A percentile compares a stretch with the other conserved stretches of the same genome.
These are phyloP conservation scores for Corythornis vintsioides DNA, from an alignment of 2,113 vertebrate species.

Conservation along the genomic window DNA sequence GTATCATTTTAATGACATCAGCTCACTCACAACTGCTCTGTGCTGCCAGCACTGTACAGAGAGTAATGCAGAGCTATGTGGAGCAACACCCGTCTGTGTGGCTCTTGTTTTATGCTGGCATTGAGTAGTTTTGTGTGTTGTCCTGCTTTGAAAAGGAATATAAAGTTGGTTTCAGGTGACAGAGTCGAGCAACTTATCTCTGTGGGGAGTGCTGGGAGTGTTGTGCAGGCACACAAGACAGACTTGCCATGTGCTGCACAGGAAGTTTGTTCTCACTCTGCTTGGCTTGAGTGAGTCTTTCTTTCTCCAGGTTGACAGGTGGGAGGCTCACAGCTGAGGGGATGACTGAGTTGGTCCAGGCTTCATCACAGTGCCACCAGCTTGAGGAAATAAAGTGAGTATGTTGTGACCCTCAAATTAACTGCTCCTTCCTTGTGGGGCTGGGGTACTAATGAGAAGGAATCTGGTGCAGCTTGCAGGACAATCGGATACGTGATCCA, in stretches of 20 bases:
- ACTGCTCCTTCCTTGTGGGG: rapidly evolving
- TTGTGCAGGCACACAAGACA: background rate
- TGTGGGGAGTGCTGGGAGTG: background rate
- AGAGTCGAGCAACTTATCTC: background rate
- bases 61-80: background rate
- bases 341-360: constrained; percentile 73
- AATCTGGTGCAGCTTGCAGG: constrained; percentile 78
- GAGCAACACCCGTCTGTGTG: rapidly evolving
- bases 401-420: background rate
- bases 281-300: background rate
- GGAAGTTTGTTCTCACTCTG: background rate
- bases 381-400: constrained; percentile 87
- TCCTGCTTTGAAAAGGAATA: background rate
- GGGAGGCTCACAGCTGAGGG: constrained; percentile 79
- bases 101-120: background rate
- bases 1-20: background rate
- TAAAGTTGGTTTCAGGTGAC: background rate
- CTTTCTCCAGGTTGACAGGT: constrained; percentile 76
- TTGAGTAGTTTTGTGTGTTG: background rate
- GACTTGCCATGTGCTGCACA: rapidly evolving
- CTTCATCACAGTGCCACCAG: constrained; percentile 75
- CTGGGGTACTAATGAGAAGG: background rate
- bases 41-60: background rate
- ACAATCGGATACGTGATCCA: constrained; percentile 79
- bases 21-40: background rate